Evolutionary conservation across 2,888 invertebrate genomes (phyloP).

Genomic region (Slavum lentiscoides): DNA sequence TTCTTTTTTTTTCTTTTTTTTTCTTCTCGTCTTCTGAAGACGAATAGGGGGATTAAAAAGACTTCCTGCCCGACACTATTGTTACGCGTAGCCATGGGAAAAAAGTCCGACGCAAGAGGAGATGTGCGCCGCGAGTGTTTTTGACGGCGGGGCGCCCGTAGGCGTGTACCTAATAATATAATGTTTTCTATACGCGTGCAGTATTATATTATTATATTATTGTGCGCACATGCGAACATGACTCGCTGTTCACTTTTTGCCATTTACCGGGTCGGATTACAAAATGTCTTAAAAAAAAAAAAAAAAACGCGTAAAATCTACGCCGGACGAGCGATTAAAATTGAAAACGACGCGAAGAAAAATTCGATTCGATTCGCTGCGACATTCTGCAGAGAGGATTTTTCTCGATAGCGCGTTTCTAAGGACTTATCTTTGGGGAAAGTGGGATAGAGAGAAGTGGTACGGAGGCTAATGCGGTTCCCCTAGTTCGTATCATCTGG

Average conservation of each 20-base stretch:
- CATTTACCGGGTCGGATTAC: conserved; percentile 45
- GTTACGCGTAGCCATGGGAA: conserved; percentile 48
- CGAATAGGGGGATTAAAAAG: conserved; percentile 39
- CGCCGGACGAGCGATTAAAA: too few species aligned
- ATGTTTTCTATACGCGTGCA: background rate
- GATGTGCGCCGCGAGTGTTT: conserved; percentile 12
- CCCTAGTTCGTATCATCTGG: too few species aligned
- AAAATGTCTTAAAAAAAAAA: background rate
- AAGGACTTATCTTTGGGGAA: too few species aligned
- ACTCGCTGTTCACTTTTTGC: conserved; percentile 48
- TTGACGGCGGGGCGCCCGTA: conserved; percentile 37
- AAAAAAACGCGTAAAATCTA: background rate
- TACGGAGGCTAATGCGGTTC: too few species aligned
- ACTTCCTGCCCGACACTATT: conserved; percentile 50
- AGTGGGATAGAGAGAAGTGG: too few species aligned
- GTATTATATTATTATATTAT: too few species aligned
- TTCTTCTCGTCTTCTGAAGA: conserved; percentile 28
- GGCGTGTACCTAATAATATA: conserved; percentile 17
- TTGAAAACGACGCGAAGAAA: too few species aligned
- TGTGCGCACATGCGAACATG: conserved; percentile 21
- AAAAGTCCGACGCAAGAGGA: conserved; percentile 29
- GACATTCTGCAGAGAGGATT: too few species aligned
- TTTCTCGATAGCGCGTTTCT: too few species aligned
- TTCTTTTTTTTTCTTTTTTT: background rate
- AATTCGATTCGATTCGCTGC: too few species aligned